Evolutionary conservation across 1,140 invertebrate species (phyloP), one percentile per base, ranked within the genome.

Genomic region (Elysia chlorotica): DNA sequence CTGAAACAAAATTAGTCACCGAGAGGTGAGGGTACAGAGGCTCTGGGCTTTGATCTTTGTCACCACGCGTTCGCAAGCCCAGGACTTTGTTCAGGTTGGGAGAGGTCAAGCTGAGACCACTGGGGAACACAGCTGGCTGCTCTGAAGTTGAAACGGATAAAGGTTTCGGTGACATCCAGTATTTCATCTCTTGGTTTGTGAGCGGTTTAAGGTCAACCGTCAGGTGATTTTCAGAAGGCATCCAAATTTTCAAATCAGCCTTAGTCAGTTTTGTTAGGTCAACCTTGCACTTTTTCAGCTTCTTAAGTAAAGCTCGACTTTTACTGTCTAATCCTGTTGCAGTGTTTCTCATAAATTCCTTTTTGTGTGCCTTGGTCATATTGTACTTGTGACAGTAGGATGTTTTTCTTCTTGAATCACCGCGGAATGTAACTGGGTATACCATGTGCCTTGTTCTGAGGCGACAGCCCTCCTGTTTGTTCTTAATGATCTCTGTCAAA

Each of bases 51-150:
- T n/a, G n/a, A n/a, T n/a, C n/a, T n/a, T n/a, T n/a, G n/a, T n/a
- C n/a, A n/a, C n/a, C n/a, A n/a, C n/a, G n/a, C n/a, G 76, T 80
- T 74, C 78, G 81, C 65, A 84, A 65, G 0, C 83, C 83, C 4
- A 84, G 75, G 4, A 83, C 37, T 70, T 77, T 79, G 54, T 83
- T 80, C 54, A 83, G 77, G 38, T 82, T 76, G 36, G 77, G 76
- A 36, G 79, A 77, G 25, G 81, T 56, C 28, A 83, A 75, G 48
- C 74, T 76, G 1, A 81, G 81, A 17, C 78, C 78, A 54, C 73
- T 71, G 23, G 83, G 83, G 67, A 84, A 84, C 53, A 81, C 71
- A 21, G 54, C 23, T n/a, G n/a, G n/a, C n/a, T n/a, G n/a, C 36
- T 38, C 33, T 38, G 65, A 28, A 10, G 14, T 56, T 2, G 56